These are phyloP conservation scores for Proterorhinus semilunaris DNA, from an alignment of 2,113 vertebrate genomes.

Conservation along the genomic window DNA sequence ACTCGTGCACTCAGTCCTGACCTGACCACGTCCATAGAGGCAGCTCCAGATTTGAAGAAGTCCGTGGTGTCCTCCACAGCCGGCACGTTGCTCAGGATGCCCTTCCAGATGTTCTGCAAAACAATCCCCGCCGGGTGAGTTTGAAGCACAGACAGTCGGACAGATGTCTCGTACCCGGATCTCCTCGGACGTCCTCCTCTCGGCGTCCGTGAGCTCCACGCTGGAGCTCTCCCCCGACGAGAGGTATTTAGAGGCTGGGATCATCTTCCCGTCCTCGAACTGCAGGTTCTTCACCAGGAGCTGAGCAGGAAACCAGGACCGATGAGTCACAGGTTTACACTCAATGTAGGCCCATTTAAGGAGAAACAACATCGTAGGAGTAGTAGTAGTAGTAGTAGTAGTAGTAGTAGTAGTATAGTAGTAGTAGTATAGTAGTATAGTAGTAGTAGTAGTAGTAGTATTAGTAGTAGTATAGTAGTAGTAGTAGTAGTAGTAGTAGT, in stretches of 20 bases:
- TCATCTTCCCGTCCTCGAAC: slow-evolving; percentile 87
- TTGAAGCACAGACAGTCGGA: background rate
- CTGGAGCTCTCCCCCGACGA: slow-evolving; percentile 66
- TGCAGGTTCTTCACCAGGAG: slow-evolving; percentile 84
- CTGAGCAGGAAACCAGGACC: slow-evolving; percentile 60
- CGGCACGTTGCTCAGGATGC: slow-evolving; percentile 79
- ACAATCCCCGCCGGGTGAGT: background rate
- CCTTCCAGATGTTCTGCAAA: slow-evolving; percentile 79
- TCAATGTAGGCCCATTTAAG: too few species aligned
- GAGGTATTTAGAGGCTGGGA: slow-evolving; percentile 83
- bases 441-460: too few species aligned
- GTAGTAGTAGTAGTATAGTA: too few species aligned
- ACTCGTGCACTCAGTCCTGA: too few species aligned
- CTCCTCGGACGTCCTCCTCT: slow-evolving; percentile 75
- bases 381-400: too few species aligned
- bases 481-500: too few species aligned
- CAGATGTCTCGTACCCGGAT: slow-evolving; percentile 77
- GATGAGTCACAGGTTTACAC: too few species aligned
- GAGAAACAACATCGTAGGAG: too few species aligned
- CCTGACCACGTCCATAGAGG: slow-evolving; percentile 89
- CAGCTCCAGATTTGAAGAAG: slow-evolving; percentile 89
- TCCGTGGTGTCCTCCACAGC: slow-evolving; percentile 81
- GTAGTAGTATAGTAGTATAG: too few species aligned
- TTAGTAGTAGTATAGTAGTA: too few species aligned
- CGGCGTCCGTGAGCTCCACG: slow-evolving; percentile 79